Conservation (phyloP, 2,113 vertebrate genomes). For the Dipodomys ordii region DNA sequence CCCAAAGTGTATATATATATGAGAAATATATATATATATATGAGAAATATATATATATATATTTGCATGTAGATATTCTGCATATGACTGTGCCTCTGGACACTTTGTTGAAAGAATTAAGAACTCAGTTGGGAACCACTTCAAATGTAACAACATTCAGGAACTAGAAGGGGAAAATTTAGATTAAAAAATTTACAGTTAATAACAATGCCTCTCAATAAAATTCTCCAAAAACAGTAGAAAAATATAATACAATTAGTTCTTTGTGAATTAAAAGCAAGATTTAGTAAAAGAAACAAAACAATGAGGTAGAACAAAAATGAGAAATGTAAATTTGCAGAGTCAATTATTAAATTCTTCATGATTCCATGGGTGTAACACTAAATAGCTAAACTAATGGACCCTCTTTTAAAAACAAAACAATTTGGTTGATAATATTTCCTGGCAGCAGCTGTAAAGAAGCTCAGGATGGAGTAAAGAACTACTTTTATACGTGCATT, state of each 20-base stretch:
- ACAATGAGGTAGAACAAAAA: slow-evolving; percentile 11
- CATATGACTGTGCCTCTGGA: not conserved
- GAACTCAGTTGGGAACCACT: slow-evolving; percentile 42
- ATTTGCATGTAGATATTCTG: not conserved
- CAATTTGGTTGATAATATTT: not conserved
- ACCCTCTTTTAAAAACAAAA: not conserved
- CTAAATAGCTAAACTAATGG: not conserved
- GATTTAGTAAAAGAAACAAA: not conserved
- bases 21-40: not conserved
- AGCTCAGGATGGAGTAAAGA: not conserved
- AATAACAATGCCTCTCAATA: slow-evolving; percentile 30
- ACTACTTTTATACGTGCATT: not conserved
- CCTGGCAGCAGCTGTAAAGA: not conserved
- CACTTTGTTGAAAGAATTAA: slow-evolving; percentile 50
- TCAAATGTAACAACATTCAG: slow-evolving; percentile 13
- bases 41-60: too few species aligned
- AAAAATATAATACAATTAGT: slow-evolving; percentile 58
- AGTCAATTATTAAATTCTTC: slow-evolving; percentile 52
- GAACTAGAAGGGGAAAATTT: slow-evolving; percentile 41
- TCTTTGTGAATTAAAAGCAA: slow-evolving; percentile 47
- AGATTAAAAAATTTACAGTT: slow-evolving; percentile 16
- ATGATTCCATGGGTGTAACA: not conserved
- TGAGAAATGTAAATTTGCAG: slow-evolving; percentile 4
- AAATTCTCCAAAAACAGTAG: slow-evolving; percentile 26
- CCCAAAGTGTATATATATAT: not conserved